These are phyloP conservation scores for Conomelus anceps DNA, from an alignment of 2,888 invertebrate genomes.

Conservation along the genomic window DNA sequence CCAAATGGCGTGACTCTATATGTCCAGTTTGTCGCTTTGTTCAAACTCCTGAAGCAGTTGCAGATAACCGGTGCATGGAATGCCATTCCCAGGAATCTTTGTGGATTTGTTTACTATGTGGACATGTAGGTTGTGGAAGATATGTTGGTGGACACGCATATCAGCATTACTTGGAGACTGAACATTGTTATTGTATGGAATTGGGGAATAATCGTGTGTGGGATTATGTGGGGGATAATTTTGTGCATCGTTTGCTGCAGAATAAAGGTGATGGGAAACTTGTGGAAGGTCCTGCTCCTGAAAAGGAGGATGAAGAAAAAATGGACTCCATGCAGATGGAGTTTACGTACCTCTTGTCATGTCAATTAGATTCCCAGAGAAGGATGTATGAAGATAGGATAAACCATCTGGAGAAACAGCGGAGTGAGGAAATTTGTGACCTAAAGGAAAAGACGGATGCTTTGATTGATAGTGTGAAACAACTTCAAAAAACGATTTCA, in stretches of 20 bases:
- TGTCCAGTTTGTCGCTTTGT: slow-evolving; percentile 95
- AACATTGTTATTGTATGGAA: slow-evolving; percentile 96
- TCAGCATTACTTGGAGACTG: slow-evolving; percentile 85
- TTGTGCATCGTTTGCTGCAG: slow-evolving; percentile 91
- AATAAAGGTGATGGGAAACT: slow-evolving; percentile 95
- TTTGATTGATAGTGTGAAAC: slow-evolving; percentile 46
- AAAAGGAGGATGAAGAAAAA: slow-evolving; percentile 56
- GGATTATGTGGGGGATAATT: slow-evolving; percentile 99
- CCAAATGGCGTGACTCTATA: slow-evolving; percentile 92
- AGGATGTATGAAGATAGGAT: slow-evolving; percentile 83
- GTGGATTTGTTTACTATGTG: slow-evolving; percentile 99
- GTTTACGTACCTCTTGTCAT: slow-evolving; percentile 91
- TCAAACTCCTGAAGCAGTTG: slow-evolving; percentile 73
- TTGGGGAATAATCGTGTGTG: slow-evolving; percentile 94
- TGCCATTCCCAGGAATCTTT: slow-evolving; percentile 71
- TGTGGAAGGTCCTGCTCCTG: slow-evolving; percentile 60
- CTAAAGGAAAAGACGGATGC: slow-evolving; percentile 49
- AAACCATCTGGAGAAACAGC: slow-evolving; percentile 43
- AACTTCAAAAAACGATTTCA: slow-evolving; percentile 38
- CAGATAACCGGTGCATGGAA: slow-evolving; percentile 60
- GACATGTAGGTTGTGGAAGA: slow-evolving; percentile 95
- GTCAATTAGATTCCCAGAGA: slow-evolving; percentile 90
- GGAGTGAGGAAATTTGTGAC: slow-evolving; percentile 35
- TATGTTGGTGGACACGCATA: slow-evolving; percentile 89
- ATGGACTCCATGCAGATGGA: slow-evolving; percentile 92